Base-by-base conservation (phyloP, 2,888 invertebrate genomes). In the Calliopum simillimum region DNA sequence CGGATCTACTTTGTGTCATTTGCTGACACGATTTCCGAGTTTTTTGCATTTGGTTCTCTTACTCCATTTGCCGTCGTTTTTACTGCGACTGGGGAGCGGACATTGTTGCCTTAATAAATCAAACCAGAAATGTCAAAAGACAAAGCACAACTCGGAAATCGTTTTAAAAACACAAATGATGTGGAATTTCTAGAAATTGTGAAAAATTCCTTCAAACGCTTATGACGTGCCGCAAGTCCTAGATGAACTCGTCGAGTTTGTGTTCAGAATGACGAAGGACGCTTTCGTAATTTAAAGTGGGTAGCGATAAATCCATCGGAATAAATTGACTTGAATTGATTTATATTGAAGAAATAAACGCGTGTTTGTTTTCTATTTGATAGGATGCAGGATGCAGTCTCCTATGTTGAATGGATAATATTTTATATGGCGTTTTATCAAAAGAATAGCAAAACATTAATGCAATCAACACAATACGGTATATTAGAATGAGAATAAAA, bases 281-380 rank as follows among this genome's bases (percentile, higher is more conserved):
- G 33, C 25, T 23, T 21, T 11, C 16, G 55, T 14, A 14, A 33
- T 33, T 33, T 16, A 4, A n/a, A 13, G 43, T 3, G 33, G 19
- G 41, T 8, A 23, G 23, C 53, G 41, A 33, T 58, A 41, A 33
- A 59, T 59, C 58, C 25, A 58, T 59, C 59, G 16, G 41, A 25
- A 41, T 43, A 43, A 59, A 59, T 59, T n/a, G 59, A 25, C 41
- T 41, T 43, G 43, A 59, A 59, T 19, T 43, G 43, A 43, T 59
- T 43, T 16, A 16, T 12, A 59, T 41, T 41, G 25, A n/a, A 19
- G n/a, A 59, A n/a, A 5, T 12, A 19, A 33, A 53, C 5, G 23
- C 23, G 6, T 53, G 12, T 23, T 53, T 1, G 21, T 23, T 21
- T 53, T 53, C 4, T 53, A 53, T 19, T 2, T 5, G 33, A 33